Evolutionary conservation across 2,888 invertebrate genomes (phyloP), one percentile per base, ranked within the genome.

Genomic region (Ypsolopha sequella): DNA sequence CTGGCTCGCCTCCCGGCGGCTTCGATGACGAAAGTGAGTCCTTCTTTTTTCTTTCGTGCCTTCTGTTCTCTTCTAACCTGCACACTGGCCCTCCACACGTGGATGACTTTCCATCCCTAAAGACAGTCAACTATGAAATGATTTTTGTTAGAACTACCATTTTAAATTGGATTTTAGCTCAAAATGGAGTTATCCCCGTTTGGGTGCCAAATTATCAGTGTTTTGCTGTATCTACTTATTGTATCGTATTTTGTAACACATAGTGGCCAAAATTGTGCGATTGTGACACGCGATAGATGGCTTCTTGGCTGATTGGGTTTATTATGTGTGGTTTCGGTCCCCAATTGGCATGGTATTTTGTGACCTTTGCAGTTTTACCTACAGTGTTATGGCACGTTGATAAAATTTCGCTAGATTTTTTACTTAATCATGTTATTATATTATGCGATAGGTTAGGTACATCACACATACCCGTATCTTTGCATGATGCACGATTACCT

Each of bases 1-100:
- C 94, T 0, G 91, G 89, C 51, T 66, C 79, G 0, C 76, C 79
- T 0, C 72, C 76, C 0, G 66, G 51, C 6, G 65, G 58, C 50
- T 66, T 61, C 55, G 73, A 70, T 7, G 76, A 76, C n/a, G 75
- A 79, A 61, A 65, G 84, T 81, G 72, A 77, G 79, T 54, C 44
- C 45, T 11, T 47, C 51, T 51, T 10, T 53, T 48, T 13, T 13
- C 13, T n/a, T n/a, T n/a, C n/a, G n/a, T 41, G 11, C 38, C 7
- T 10, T 9, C 38, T 39, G 4, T 7, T 41, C 53, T 54, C 38
- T 51, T 33, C n/a, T 55, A 48, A 52, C 55, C 50, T 59, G 36
- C 35, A 60, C 64, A 60, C 62, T 59, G 50, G 56, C 57, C 55
- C 55, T 55, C 58, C 61, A 62, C 58, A 60, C 61, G 57, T 59